Evolutionary conservation across 2,888 invertebrate genomes (phyloP).

Genomic region (Cotesia congregata): DNA sequence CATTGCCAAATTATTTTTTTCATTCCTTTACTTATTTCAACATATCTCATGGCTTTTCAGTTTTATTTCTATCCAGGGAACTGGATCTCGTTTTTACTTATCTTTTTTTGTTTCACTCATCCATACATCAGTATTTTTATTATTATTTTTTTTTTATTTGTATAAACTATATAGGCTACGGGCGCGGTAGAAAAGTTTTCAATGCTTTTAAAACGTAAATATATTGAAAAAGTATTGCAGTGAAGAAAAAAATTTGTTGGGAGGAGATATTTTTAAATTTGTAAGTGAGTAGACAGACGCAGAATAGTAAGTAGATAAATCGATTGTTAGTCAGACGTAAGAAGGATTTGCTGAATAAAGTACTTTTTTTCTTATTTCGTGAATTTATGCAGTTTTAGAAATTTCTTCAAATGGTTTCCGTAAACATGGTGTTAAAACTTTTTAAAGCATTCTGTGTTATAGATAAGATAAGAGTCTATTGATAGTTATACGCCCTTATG

Average conservation of each 20-base stretch:
- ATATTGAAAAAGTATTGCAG: neutral
- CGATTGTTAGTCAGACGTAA: neutral
- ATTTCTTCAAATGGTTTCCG: neutral
- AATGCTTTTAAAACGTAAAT: neutral
- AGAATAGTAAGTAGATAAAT: neutral
- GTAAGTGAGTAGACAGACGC: neutral
- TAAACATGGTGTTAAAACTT: constrained; percentile 3
- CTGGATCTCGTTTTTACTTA: neutral
- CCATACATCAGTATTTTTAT: neutral
- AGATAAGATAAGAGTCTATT: too few relatives aligned
- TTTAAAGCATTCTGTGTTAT: too few relatives aligned
- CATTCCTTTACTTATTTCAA: constrained; percentile 8
- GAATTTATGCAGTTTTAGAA: neutral
- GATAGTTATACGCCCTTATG: too few relatives aligned
- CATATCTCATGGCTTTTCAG: neutral
- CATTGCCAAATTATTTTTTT: constrained; percentile 12
- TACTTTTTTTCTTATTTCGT: neutral
- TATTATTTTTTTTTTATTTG: neutral
- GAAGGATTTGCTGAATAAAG: neutral
- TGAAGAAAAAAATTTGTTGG: neutral
- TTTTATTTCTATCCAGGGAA: neutral
- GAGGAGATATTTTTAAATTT: neutral
- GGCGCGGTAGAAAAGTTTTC: neutral
- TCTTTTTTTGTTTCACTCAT: too few relatives aligned
- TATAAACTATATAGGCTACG: neutral